phyloP scores from a whole-genome alignment of 2,113 vertebrate species.

The Odontophorus gujanensis region DNA sequence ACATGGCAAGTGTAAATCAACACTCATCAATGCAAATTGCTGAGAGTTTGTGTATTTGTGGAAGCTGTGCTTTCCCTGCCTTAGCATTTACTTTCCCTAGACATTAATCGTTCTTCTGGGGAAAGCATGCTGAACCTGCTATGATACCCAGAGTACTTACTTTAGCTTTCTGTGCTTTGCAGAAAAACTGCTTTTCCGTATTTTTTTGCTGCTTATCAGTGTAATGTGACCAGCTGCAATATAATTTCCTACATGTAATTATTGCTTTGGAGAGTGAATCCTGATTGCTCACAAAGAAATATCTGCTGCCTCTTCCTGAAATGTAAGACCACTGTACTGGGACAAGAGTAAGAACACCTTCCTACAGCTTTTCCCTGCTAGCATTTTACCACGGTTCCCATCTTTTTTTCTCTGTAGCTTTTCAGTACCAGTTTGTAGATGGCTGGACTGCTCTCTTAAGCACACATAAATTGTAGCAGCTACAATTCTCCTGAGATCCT shows the following conservation, averaged over 20 bases:
- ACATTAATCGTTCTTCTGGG: background rate
- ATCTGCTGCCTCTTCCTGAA: background rate
- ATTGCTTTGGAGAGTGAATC: background rate
- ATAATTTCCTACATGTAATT: background rate
- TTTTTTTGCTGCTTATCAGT: background rate
- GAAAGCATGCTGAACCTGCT: background rate
- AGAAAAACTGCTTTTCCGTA: background rate
- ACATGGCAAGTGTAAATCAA: background rate
- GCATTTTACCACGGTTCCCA: background rate
- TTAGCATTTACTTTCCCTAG: background rate
- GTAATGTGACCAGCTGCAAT: background rate
- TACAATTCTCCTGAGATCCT: background rate
- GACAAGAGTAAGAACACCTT: background rate
- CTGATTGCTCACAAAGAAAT: background rate
- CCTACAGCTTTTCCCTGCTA: background rate
- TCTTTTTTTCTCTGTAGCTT: background rate
- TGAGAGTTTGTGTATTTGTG: background rate
- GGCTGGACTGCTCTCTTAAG: background rate
- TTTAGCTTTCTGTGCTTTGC: background rate
- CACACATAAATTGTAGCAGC: background rate
- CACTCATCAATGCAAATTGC: background rate
- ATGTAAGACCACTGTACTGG: background rate
- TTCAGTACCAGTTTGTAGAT: background rate
- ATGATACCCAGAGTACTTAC: accelerated
- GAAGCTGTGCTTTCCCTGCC: background rate